These are phyloP conservation scores for Gastrophysa polygoni DNA, from an alignment of 2,888 invertebrate genomes.

Conservation along the genomic window DNA sequence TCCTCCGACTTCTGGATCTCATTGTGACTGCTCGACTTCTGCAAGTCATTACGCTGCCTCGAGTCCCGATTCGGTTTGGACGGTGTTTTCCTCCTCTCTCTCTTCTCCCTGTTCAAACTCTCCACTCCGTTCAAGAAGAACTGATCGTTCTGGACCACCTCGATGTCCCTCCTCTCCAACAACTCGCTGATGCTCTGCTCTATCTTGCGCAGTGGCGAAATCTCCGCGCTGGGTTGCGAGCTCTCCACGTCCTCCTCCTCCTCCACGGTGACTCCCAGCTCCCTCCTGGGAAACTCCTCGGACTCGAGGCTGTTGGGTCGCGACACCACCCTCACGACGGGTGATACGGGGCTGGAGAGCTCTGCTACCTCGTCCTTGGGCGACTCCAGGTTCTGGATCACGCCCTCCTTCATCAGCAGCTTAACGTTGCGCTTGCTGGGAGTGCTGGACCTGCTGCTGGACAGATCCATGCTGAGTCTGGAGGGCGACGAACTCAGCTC, in stretches of 20 bases:
- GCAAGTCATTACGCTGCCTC: conserved; percentile 63
- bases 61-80: conserved; percentile 47
- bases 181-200: conserved; percentile 76
- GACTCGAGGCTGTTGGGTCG: conserved; percentile 67
- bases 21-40: conserved; percentile 68
- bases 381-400: conserved; percentile 64
- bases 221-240: conserved; percentile 66
- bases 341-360: conserved; percentile 54
- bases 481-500: conserved; percentile 54
- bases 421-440: conserved; percentile 70
- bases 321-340: conserved; percentile 73
- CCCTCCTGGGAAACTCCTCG: conserved; percentile 66
- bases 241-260: conserved; percentile 74
- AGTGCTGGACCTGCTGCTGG: conserved; percentile 53
- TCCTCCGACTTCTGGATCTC: conserved; percentile 62
- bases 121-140: conserved; percentile 58
- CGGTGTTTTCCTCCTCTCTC: conserved; percentile 46
- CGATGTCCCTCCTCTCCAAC: conserved; percentile 52
- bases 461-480: conserved; percentile 49
- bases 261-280: conserved; percentile 73
- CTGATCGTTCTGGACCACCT: conserved; percentile 48
- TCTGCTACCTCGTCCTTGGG: conserved; percentile 62
- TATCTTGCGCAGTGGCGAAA: conserved; percentile 73
- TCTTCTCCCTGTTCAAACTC: conserved; percentile 57
- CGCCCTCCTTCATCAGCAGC: conserved; percentile 73